Evolutionary conservation across 64 coral and sea anemone species (phyloP).

Genomic region (Porites lutea): DNA sequence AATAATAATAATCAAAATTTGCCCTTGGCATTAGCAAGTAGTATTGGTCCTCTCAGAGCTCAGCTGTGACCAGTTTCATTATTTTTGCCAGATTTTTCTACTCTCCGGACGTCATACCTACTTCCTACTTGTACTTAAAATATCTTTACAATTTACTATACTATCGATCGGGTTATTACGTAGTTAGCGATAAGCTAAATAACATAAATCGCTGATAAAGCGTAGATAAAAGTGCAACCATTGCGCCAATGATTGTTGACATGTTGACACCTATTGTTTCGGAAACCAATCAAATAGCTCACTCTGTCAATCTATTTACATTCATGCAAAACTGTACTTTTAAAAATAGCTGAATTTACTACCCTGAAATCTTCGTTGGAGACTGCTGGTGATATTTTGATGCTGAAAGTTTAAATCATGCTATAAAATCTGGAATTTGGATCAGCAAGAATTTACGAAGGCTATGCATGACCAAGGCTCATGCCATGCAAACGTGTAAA

Average conservation of each 20-base stretch:
- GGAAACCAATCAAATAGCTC: neutral
- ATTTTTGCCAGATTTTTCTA: too few relatives aligned
- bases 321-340: neutral
- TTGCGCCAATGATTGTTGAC: neutral
- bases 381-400: constrained; percentile 11
- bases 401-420: neutral
- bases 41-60: too few relatives aligned
- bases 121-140: neutral
- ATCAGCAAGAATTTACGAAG: neutral
- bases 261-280: constrained; percentile 10
- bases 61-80: too few relatives aligned
- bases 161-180: neutral
- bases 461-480: constrained; percentile 2
- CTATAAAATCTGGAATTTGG: neutral
- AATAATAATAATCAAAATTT: too few relatives aligned
- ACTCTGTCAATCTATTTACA: constrained; percentile 16
- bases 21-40: too few relatives aligned
- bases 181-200: neutral
- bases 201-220: constrained; percentile 7
- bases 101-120: too few relatives aligned
- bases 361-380: neutral
- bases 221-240: neutral
- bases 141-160: neutral
- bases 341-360: neutral
- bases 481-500: constrained; percentile 37